Base-by-base conservation (phyloP, 2,888 invertebrate genomes). In the Copidosoma aretas region DNA sequence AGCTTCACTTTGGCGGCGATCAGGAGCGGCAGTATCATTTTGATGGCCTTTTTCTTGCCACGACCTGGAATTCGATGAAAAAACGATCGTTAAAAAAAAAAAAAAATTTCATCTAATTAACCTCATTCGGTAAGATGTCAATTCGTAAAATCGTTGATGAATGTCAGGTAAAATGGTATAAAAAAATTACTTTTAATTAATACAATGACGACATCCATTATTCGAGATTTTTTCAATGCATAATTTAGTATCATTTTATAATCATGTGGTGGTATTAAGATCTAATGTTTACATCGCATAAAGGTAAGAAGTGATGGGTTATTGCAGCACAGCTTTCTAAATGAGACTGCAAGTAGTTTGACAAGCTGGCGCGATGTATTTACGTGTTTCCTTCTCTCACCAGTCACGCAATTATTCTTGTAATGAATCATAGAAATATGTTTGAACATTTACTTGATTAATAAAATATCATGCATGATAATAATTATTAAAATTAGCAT, bases 1-100 rank as follows among this genome's bases (percentile, higher is more conserved):
- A 89, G 79, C 80, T 89, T 89, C 76, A 88, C 82, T 80, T 89
- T 89, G 57, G 89, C 84, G 22, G 86, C 88, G 75, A 89, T 77
- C 71, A 89, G 79, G 68, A 89, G 81, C 19, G 89, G 89, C 73
- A 89, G 77, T 52, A 89, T 78, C 74, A 85, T 83, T 77, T 86
- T 86, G 73, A 88, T 69, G 49, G 87, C 76, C 77, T 86, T 85
- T 85, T 88, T 88, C 53, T 59, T 70, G 15, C 70, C 70, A 1
- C 70, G 70, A 15, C 70, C 70, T 70, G 64, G 21, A 32, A 65
- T 52, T 53, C 3, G n/a, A 46, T 3, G 12, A 3, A 46, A 8
- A 46, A 41, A 14, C 14, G 8, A 10, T 41, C 14, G 41, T 41
- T 41, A 41, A 10, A 8, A 41, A 10, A 41, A 41, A 10, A 41